These are phyloP conservation scores for Melinaea menophilus DNA, from an alignment of 2,888 invertebrate species.

Conservation along the genomic window DNA sequence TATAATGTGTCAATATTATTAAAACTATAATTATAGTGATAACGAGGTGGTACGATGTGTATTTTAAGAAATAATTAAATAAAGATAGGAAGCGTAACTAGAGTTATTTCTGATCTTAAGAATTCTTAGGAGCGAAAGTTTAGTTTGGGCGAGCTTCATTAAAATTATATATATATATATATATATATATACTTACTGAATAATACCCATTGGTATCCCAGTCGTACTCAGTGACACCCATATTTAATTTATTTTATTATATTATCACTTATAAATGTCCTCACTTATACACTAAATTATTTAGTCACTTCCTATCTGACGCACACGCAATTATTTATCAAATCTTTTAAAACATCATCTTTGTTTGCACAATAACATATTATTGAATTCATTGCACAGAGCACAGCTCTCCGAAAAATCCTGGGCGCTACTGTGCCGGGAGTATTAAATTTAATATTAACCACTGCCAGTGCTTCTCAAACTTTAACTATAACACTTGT, in stretches of 20 bases:
- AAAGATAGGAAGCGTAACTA: conserved; percentile 27
- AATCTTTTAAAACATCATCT: conserved; percentile 50
- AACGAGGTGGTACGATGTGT: conserved; percentile 2
- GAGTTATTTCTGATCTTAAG: conserved; percentile 27
- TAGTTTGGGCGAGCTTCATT: no score
- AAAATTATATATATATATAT: no score
- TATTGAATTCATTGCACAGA: conserved; percentile 60
- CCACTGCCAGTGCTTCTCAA: conserved; percentile 59
- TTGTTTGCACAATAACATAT: conserved; percentile 51
- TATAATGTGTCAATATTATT: not conserved
- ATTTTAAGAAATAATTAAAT: conserved; percentile 8
- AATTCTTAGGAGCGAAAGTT: not conserved
- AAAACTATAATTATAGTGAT: not conserved
- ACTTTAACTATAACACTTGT: conserved; percentile 37
- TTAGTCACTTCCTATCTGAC: conserved; percentile 57
- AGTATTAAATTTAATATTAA: conserved; percentile 76
- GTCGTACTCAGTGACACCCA: conserved; percentile 73
- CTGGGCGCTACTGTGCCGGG: conserved; percentile 70
- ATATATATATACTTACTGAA: conserved; percentile 56
- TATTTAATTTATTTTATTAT: conserved; percentile 50
- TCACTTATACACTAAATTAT: conserved; percentile 32
- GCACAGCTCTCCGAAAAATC: conserved; percentile 60
- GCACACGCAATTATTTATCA: conserved; percentile 66
- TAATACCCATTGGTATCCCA: conserved; percentile 73
- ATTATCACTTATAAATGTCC: conserved; percentile 45